Conservation (phyloP, 1,140 invertebrate genomes). For the Microplitis mediator region DNA sequence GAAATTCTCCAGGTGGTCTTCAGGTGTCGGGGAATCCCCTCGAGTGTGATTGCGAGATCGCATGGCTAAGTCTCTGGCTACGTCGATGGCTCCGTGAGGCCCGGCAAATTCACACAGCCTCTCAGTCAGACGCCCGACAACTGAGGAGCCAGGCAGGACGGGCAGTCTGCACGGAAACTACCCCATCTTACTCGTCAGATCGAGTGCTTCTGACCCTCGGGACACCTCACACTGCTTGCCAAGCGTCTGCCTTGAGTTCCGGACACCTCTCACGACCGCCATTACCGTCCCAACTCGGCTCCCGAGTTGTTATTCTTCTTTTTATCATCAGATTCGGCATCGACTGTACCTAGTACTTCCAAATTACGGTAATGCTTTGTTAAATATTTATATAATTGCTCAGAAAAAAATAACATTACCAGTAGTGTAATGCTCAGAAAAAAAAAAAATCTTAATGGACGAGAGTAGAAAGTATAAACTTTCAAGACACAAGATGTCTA, state of each 20-base stretch:
- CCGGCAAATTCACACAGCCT: conserved; percentile 72
- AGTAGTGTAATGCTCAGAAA: too few relatives aligned
- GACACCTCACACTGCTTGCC: conserved; percentile 64
- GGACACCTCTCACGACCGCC: conserved; percentile 49
- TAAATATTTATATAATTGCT: not conserved
- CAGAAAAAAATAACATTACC: not conserved
- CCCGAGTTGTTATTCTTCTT: conserved; percentile 42
- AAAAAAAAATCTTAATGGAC: too few relatives aligned
- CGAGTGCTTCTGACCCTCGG: conserved; percentile 58
- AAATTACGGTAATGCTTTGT: not conserved
- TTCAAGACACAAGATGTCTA: not conserved
- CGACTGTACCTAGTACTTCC: conserved; percentile 11
- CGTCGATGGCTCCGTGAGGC: conserved; percentile 82
- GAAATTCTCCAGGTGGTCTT: conserved; percentile 72
- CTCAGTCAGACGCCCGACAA: conserved; percentile 60
- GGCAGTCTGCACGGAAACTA: conserved; percentile 59
- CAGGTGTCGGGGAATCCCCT: conserved; percentile 83
- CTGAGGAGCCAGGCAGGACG: conserved; percentile 55
- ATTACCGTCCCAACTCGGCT: conserved; percentile 39
- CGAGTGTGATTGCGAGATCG: conserved; percentile 84
- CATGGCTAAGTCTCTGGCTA: conserved; percentile 88
- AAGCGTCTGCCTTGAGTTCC: conserved; percentile 63
- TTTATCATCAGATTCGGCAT: conserved; percentile 32
- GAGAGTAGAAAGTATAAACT: too few relatives aligned
- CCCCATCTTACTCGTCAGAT: conserved; percentile 57